These are phyloP conservation scores for Linnaemya vulpina DNA, from an alignment of 2,888 invertebrate species.

Conservation along the genomic window DNA sequence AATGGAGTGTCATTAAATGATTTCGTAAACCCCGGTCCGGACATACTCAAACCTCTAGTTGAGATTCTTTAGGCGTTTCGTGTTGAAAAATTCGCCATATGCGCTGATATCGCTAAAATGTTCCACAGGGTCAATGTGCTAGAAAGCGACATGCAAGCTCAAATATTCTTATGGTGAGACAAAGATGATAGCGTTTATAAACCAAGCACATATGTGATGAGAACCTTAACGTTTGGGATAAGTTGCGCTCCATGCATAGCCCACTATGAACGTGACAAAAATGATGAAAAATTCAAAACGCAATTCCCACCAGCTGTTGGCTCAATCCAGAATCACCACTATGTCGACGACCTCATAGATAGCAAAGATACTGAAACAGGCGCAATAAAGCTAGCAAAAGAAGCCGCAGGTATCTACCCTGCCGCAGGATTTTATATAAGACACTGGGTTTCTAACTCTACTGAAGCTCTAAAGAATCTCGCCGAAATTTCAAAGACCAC, in stretches of 20 bases:
- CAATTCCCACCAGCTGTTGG: conserved; percentile 1
- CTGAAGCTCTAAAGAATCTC: conserved; percentile 18
- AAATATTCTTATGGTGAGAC: conserved; percentile 65
- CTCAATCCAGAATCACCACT: conserved; percentile 20
- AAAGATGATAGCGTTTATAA: too few relatives aligned
- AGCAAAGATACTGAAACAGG: conserved; percentile 34
- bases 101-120: conserved; percentile 70
- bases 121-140: conserved; percentile 66
- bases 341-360: conserved; percentile 42
- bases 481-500: background rate
- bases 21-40: too few relatives aligned
- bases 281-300: background rate
- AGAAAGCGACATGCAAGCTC: conserved; percentile 55
- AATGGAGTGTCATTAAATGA: too few relatives aligned
- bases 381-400: background rate
- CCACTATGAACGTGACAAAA: conserved; percentile 22
- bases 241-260: conserved; percentile 12
- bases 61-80: conserved; percentile 72
- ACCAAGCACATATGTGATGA: conserved; percentile 51
- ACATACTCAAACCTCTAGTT: too few relatives aligned
- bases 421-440: conserved; percentile 17
- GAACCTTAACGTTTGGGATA: conserved; percentile 48
- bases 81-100: conserved; percentile 60
- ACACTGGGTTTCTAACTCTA: conserved; percentile 55
- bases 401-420: conserved; percentile 31